phyloP scores from a whole-genome alignment of 1,140 invertebrate species.

The Muscidifurax raptorellus region DNA sequence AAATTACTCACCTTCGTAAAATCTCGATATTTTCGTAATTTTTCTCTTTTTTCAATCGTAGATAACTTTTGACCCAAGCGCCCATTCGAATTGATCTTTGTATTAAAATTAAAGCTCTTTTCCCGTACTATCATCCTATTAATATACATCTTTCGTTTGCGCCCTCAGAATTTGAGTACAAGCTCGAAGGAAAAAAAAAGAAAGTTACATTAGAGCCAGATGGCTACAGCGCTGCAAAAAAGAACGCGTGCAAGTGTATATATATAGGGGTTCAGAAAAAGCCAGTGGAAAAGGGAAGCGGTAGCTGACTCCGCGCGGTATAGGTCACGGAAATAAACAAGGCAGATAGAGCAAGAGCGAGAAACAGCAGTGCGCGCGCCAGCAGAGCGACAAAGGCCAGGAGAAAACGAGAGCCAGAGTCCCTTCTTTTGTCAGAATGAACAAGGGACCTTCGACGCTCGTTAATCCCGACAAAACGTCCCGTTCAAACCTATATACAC shows the following conservation, averaged over 20 bases:
- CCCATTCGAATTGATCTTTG: too few relatives aligned
- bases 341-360: background rate
- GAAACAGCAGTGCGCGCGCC: background rate
- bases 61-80: too few relatives aligned
- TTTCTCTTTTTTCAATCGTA: too few relatives aligned
- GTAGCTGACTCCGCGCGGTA: background rate
- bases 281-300: slow-evolving; percentile 16
- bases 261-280: background rate
- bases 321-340: slow-evolving; percentile 37
- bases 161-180: too few relatives aligned
- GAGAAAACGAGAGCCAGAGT: slow-evolving; percentile 2
- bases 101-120: too few relatives aligned
- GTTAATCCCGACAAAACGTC: slow-evolving; percentile 43
- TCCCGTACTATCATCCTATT: too few relatives aligned
- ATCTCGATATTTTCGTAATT: too few relatives aligned
- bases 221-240: background rate
- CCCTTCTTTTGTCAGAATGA: slow-evolving; percentile 40
- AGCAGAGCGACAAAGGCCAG: slow-evolving; percentile 5
- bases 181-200: background rate
- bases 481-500: background rate
- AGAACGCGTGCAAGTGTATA: background rate
- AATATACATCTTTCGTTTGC: too few relatives aligned
- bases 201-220: slow-evolving; percentile 25
- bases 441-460: slow-evolving; percentile 45
- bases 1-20: too few relatives aligned